Percentiles rank a stretch among this genome's conserved stretches.
phyloP scores from a whole-genome alignment of 2,113 vertebrate genomes.

The Notothenia rossii region DNA sequence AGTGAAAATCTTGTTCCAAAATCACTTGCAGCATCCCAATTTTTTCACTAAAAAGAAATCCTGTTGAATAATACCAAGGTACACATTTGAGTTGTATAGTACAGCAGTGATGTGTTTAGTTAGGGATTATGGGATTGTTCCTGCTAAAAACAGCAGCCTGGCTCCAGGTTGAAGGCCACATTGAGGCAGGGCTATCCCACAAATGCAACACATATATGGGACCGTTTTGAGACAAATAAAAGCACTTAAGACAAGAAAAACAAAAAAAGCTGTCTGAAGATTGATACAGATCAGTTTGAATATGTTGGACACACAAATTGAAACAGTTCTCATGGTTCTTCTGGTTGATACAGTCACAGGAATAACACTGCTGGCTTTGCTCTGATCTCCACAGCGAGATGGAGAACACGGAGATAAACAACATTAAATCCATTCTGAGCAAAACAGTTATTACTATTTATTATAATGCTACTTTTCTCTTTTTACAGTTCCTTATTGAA shows the following conservation, averaged over 20 bases:
- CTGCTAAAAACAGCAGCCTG: constrained; percentile 30
- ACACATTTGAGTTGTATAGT: no score
- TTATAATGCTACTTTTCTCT: not conserved
- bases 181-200: constrained; percentile 39
- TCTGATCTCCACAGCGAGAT: constrained; percentile 14
- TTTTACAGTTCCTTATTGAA: constrained; percentile 26
- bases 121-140: constrained; percentile 22
- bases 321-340: constrained; percentile 1
- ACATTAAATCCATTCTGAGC: constrained; percentile 1
- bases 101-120: not conserved
- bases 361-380: constrained; percentile 34
- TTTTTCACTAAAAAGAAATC: not conserved
- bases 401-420: not conserved
- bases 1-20: not conserved
- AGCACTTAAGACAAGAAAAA: constrained; percentile 22
- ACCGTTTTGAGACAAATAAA: constrained; percentile 9
- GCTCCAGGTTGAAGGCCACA: constrained; percentile 67
- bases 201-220: constrained; percentile 20
- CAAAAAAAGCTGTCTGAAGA: not conserved
- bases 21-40: not conserved
- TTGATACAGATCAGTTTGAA: not conserved
- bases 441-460: not conserved
- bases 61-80: not conserved
- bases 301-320: constrained; percentile 16
- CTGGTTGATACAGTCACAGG: constrained; percentile 9